Evolutionary conservation across 2,113 vertebrate genomes (phyloP).

Genomic region (Tonatia bakeri): DNA sequence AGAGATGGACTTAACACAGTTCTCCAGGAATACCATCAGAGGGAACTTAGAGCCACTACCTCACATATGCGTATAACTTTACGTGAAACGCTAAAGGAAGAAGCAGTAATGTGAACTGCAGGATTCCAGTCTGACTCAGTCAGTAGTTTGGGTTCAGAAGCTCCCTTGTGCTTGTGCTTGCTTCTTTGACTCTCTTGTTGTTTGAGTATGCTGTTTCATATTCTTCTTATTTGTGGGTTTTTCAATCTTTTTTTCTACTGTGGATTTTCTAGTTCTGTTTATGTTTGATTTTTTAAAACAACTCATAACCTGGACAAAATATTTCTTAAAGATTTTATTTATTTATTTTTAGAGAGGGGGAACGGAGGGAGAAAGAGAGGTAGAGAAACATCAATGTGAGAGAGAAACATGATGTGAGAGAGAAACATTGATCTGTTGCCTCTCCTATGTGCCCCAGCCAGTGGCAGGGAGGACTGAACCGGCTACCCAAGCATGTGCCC

Average conservation of each 20-base stretch:
- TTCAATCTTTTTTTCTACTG: neutral
- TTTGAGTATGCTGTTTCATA: neutral
- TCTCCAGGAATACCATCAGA: neutral
- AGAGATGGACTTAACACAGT: neutral
- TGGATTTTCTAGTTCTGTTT: neutral
- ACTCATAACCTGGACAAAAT: too few species aligned
- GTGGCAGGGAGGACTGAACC: too few species aligned
- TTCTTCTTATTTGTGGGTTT: neutral
- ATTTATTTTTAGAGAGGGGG: too few species aligned
- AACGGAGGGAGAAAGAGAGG: too few species aligned
- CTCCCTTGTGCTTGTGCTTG: neutral
- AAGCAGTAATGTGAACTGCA: too few species aligned
- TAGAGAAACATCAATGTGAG: too few species aligned
- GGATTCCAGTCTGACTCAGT: neutral
- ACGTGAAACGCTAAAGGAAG: neutral
- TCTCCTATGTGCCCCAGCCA: too few species aligned
- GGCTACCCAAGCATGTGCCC: too few species aligned
- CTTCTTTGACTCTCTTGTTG: neutral
- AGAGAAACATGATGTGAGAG: too few species aligned
- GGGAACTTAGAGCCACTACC: neutral
- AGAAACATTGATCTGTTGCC: too few species aligned
- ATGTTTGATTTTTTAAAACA: too few species aligned
- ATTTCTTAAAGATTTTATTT: too few species aligned
- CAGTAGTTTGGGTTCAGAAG: neutral
- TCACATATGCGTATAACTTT: neutral